Percentiles rank a stretch among this genome's conserved stretches.
These are phyloP conservation scores for Macrophya annulata DNA, from an alignment of 2,888 invertebrate species.

Conservation along the genomic window DNA sequence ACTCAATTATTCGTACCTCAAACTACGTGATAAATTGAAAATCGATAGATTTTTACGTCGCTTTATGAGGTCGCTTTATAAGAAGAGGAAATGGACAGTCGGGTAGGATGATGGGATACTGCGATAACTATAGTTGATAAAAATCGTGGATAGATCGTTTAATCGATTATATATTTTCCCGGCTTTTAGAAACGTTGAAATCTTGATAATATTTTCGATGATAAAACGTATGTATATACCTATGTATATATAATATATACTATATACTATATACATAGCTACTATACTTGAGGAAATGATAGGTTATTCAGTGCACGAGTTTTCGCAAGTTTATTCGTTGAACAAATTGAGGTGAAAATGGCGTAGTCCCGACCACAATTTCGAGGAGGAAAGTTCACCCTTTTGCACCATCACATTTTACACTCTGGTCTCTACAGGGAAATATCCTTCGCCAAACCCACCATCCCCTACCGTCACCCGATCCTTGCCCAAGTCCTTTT, in stretches of 20 bases:
- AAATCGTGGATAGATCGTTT: slow-evolving; percentile 4
- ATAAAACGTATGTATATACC: neutral
- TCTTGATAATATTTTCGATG: neutral
- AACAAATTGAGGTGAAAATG: slow-evolving; percentile 40
- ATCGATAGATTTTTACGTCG: neutral
- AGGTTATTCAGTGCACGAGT: slow-evolving; percentile 36
- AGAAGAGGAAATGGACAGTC: slow-evolving; percentile 7
- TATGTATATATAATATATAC: too few species aligned
- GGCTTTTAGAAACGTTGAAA: neutral
- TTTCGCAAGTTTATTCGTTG: slow-evolving; percentile 22
- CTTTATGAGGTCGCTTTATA: neutral
- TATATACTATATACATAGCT: too few species aligned
- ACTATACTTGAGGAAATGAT: neutral
- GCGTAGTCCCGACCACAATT: slow-evolving; percentile 18
- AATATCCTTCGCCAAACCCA: neutral
- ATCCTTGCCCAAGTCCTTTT: slow-evolving; percentile 21
- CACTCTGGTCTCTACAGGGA: slow-evolving; percentile 39
- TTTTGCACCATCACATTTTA: slow-evolving; percentile 33
- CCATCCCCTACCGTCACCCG: neutral
- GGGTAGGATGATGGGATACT: slow-evolving; percentile 31
- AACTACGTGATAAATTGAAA: slow-evolving; percentile 31
- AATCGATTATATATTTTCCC: neutral
- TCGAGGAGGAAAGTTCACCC: slow-evolving; percentile 37
- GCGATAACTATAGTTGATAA: slow-evolving; percentile 26
- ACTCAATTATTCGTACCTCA: slow-evolving; percentile 27